Conservation (phyloP, 2,797 vertebrate genomes). For the Enteromius trimaculatus region DNA sequence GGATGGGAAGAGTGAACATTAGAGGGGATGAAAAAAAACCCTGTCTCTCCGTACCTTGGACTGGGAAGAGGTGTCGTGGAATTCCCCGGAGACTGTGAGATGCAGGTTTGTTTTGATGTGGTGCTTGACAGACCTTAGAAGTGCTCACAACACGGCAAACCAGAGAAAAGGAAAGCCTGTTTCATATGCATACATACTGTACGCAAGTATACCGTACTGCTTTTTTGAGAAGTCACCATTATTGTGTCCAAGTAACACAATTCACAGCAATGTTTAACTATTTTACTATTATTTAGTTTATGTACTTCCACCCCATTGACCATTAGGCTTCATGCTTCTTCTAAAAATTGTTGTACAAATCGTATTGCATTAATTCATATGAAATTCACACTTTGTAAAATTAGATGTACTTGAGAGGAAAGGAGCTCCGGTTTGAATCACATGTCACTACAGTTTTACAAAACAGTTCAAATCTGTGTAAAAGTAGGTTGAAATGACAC, state of each 20-base stretch:
- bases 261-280: background rate
- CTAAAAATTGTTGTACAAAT: background rate
- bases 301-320: background rate
- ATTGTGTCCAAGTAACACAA: conserved; percentile 66
- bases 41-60: conserved; percentile 70
- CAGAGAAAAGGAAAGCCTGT: conserved; percentile 61
- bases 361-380: background rate
- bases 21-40: conserved; percentile 70
- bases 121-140: conserved; percentile 81
- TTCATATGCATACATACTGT: conserved; percentile 79
- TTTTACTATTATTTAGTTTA: background rate
- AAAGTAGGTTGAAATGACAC: too few species aligned
- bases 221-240: conserved; percentile 77
- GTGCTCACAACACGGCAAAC: conserved; percentile 64
- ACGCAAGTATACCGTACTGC: conserved; percentile 69
- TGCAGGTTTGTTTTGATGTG: conserved; percentile 77
- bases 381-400: background rate
- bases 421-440: too few species aligned
- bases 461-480: too few species aligned
- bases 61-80: conserved; percentile 73
- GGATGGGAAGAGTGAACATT: conserved; percentile 70
- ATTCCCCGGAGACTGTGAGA: conserved; percentile 65
- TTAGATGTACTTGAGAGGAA: too few species aligned
- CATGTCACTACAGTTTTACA: too few species aligned
- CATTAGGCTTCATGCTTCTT: background rate